Base-by-base conservation (phyloP, 2,888 invertebrate genomes). In the Aquatica leii region DNA sequence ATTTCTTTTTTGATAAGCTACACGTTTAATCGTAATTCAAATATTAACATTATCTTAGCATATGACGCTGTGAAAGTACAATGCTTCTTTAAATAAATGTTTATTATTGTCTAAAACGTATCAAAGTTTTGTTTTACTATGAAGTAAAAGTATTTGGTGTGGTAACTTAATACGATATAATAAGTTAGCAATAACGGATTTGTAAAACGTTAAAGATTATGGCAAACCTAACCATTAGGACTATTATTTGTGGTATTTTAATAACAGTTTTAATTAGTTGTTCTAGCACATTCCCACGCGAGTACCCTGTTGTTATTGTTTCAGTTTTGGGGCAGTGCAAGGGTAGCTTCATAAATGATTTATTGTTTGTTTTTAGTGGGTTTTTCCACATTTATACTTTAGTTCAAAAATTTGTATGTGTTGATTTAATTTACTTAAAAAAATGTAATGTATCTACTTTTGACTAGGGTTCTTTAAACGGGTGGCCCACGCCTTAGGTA, bases 261-360 rank as follows among this genome's bases (percentile, higher is more conserved):
- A 76, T 74, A 73, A 72, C 72, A 70, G 59, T 74, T 74, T 74
- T 75, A 74, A 75, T 74, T 75, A 73, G 70, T 67, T 72, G 68
- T 66, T 24, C 24, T 66, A 59, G 69, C 66, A 66, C 65, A 69
- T 73, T 72, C 71, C 71, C 73, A 70, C 68, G 69, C 69, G 70
- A 71, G 67, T 69, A 69, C 68, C 67, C 55, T 60, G 62, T 21
- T 66, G 62, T 71, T 68, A 62, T 61, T 59, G 60, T 60, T 63
- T 60, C 51, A 56, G 59, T 60, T 64, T 41, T 37, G 35, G 54
- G 55, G 59, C 58, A 59, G 17, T 40, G 18, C 43, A 37, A 59
- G 71, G 73, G 71, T 71, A 67, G 72, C 69, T 70, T 59, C 62
- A 61, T 53, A 54, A 34, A 69, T 73, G 73, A 74, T 74, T 74